Base-by-base conservation (phyloP, 2,797 vertebrate genomes). In the Ciconia nigra region DNA sequence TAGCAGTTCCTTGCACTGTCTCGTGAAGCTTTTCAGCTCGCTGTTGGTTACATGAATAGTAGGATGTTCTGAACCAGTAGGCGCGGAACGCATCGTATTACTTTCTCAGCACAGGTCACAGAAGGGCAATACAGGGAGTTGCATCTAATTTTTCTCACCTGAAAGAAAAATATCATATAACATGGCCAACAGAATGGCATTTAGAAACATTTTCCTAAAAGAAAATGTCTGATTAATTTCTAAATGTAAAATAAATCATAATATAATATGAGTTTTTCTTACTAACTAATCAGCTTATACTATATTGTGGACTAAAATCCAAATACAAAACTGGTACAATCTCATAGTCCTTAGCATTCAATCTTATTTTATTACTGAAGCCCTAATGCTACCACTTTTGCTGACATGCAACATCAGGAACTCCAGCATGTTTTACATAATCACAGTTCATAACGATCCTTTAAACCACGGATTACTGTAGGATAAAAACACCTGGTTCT, bases 401-500 rank as follows among this genome's bases (percentile, higher is more conserved):
- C 47, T 93, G 90, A 89, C 62, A 84, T 84, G 73, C 58, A 90
- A 0, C 55, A 19, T 82, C 55, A 66, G 73, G 59, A 89, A 9
- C 58, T n/a, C 15, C 13, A 20, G 46, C 42, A n/a, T 57, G 33
- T 92, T 91, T 94, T 94, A 82, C 61, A 76, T 95, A 81, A 96
- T 87, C 35, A 11, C 55, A 35, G 63, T 65, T 49, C 6, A 5
- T 13, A 46, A 67, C 1, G 11, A 91, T 92, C 87, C 41, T 37
- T 83, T 91, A 92, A 93, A 83, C 41, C 0, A 0, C 0, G 2
- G 84, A 89, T 90, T 95, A 74, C 59, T 8, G 14, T 46, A n/a
- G 69, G 65, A 83, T 93, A 81, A 61, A 95, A 95, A 31, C 94
- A 95, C 76, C 57, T 89, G 72, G 49, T 81, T 54, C 69, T 42